Base-by-base conservation (phyloP, 2,797 vertebrate genomes). In the Arctocebus calabarensis region DNA sequence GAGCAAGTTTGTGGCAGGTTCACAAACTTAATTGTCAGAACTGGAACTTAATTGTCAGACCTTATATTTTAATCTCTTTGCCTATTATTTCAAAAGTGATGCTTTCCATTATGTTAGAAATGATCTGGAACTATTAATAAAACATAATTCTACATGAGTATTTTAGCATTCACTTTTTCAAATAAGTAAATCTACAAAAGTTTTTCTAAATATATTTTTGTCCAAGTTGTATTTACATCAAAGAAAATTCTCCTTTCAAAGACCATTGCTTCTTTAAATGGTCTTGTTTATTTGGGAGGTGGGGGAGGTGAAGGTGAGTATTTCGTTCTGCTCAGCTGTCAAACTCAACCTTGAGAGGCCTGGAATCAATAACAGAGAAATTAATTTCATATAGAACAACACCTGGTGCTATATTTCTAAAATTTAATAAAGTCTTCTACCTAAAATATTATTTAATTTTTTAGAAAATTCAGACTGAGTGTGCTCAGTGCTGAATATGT, bases 271-370 rank as follows among this genome's bases (percentile, higher is more conserved):
- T 75, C 5, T 77, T 48, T 11, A 48, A 62, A 34, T 37, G 29
- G 0, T 61, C 9, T 40, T 37, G 29, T 81, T 40, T n/a, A 23
- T 75, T 77, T 83, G 19, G 5, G 8, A 20, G 0, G 14, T 22
- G 32, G 5, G 5, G 3, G 6, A 25, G 19, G 7, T 45, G 16
- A 14, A 25, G 14, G 0, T 32, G 19, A 79, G 0, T 29, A 22
- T 40, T 57, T 16, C 11, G 10, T 55, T 27, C 19, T 84, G 25
- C 11, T 22, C 5, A 20, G 3, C 22, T 17, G 29, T 34, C 27
- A 40, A 34, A 23, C 23, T 29, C 20, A 17, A 57, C 8, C 20
- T 62, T 52, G 23, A 10, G 7, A 71, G 16, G 14, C 78, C n/a
- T 68, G 32, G 17, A 75, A n/a, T 64, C 48, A 37, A 10, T 73